phyloP scores from a whole-genome alignment of 2,797 vertebrate genomes.

The Rhynchonycteris naso region DNA sequence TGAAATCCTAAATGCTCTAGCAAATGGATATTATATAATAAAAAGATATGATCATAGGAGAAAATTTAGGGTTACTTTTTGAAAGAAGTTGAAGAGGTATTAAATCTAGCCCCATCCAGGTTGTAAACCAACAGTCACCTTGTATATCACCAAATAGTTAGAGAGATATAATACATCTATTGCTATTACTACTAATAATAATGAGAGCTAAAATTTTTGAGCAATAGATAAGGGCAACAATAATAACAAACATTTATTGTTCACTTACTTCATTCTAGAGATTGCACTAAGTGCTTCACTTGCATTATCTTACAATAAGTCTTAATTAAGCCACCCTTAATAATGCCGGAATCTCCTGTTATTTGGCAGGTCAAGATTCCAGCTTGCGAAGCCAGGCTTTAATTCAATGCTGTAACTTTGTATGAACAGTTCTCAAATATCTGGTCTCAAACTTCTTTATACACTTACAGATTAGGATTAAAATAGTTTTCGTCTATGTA shows the following conservation, averaged over 20 bases:
- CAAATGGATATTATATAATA: not conserved
- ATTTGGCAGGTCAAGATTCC: not conserved
- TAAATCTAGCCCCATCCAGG: not conserved
- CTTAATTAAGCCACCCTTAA: not conserved
- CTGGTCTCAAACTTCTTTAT: not conserved
- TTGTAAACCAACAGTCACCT: not conserved
- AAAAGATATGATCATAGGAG: not conserved
- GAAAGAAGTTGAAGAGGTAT: not conserved
- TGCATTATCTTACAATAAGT: not conserved
- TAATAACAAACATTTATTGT: not conserved
- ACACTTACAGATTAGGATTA: not conserved
- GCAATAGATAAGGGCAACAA: not conserved
- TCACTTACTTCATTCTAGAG: not conserved
- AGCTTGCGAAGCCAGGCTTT: not conserved
- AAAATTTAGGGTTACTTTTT: constrained; percentile 23
- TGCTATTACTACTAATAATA: not conserved
- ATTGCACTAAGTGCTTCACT: not conserved
- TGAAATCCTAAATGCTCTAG: not conserved
- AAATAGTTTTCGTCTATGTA: not conserved
- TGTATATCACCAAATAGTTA: not conserved
- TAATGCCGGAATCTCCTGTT: not conserved
- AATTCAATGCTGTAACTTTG: not conserved
- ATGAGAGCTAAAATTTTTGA: not conserved
- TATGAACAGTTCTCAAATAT: not conserved
- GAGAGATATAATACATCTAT: not conserved